Evolutionary conservation across 2,888 invertebrate genomes (phyloP).

Genomic region (Sipha maydis): DNA sequence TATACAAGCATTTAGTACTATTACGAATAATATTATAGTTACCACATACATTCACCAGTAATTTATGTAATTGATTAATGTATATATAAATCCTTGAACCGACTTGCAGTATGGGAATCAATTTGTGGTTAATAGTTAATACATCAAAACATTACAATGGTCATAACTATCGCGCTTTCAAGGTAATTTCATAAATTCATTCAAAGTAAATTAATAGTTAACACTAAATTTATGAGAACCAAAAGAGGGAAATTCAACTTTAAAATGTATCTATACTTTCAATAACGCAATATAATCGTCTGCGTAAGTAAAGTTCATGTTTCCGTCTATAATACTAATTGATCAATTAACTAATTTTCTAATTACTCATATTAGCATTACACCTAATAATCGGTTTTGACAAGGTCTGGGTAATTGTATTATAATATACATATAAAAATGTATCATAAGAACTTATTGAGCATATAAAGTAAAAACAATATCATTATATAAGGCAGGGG

Average conservation of each 20-base stretch:
- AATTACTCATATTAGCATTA: constrained; percentile 20
- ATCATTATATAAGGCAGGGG: background rate
- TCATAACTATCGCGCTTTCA: constrained; percentile 38
- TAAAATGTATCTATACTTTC: background rate
- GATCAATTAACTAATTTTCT: constrained; percentile 45
- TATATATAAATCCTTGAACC: constrained; percentile 47
- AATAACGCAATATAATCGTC: constrained; percentile 23
- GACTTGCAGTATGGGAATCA: constrained; percentile 29
- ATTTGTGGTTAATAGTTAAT: constrained; percentile 30
- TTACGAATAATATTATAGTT: background rate
- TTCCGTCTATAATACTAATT: constrained; percentile 35
- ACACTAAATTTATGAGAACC: constrained; percentile 2
- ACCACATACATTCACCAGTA: constrained; percentile 15
- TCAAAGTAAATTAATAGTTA: constrained; percentile 9
- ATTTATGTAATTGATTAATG: constrained; percentile 39
- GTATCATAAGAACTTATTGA: background rate
- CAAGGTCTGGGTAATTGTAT: constrained; percentile 17
- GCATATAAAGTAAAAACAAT: background rate
- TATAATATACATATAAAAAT: background rate
- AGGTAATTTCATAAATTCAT: constrained; percentile 4
- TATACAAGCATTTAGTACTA: background rate
- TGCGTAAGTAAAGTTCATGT: background rate
- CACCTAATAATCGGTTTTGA: background rate
- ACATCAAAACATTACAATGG: constrained; percentile 30
- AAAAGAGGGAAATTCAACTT: constrained; percentile 17